Evolutionary conservation across 2,888 invertebrate genomes (phyloP).

Genomic region (Apamea sordens): DNA sequence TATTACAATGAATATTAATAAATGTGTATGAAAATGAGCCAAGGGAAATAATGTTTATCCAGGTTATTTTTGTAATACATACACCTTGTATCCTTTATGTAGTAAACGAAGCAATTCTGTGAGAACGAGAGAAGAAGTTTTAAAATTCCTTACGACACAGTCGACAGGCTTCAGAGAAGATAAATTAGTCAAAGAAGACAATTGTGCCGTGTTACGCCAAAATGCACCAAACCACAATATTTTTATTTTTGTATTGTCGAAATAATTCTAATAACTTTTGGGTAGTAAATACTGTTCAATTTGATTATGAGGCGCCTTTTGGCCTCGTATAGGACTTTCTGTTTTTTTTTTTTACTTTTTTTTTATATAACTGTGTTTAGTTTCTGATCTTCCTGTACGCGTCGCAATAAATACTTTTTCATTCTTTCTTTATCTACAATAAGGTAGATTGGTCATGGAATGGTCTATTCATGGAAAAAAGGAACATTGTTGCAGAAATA

Average conservation of each 20-base stretch:
- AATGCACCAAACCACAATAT: constrained; percentile 27
- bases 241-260: not conserved
- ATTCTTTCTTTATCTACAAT: too few species aligned
- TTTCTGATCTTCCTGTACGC: too few species aligned
- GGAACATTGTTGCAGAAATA: too few species aligned
- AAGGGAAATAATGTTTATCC: not conserved
- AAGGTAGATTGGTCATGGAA: too few species aligned
- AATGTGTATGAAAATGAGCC: constrained; percentile 28
- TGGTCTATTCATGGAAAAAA: too few species aligned
- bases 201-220: not conserved
- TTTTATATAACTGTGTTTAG: too few species aligned
- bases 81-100: constrained; percentile 50
- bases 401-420: too few species aligned
- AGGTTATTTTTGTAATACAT: constrained; percentile 46
- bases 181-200: not conserved
- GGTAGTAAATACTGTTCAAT: too few species aligned
- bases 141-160: constrained; percentile 5
- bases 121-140: constrained; percentile 40
- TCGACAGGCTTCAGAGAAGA: not conserved
- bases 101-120: constrained; percentile 41
- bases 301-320: too few species aligned
- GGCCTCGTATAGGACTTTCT: too few species aligned
- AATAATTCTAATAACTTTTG: not conserved
- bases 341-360: too few species aligned
- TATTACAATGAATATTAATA: constrained; percentile 29